Conservation (phyloP, 2,113 vertebrate species). For the Rhinolophus sinicus region DNA sequence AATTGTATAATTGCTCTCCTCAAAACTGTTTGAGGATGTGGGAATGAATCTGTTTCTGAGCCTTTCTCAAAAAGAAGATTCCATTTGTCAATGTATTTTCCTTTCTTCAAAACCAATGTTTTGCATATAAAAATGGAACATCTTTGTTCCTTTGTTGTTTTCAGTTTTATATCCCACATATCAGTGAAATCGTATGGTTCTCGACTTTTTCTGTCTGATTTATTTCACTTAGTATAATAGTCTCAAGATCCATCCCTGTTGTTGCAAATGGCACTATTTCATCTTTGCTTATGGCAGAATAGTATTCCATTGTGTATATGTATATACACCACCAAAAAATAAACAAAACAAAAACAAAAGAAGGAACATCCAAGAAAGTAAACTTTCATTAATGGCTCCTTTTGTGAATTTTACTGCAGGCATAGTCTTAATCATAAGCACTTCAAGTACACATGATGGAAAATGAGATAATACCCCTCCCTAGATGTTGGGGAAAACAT, state of each 20-base stretch:
- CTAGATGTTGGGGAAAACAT: not conserved
- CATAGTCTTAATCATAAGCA: not conserved
- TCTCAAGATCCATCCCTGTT: too few relatives aligned
- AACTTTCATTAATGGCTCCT: not conserved
- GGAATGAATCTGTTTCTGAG: not conserved
- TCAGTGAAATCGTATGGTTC: too few relatives aligned
- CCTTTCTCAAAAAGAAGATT: not conserved
- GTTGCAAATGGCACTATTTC: too few relatives aligned
- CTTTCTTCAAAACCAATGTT: slow-evolving; percentile 7
- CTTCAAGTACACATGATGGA: not conserved
- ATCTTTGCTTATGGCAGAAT: too few relatives aligned
- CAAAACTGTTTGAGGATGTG: not conserved
- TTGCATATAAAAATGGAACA: not conserved
- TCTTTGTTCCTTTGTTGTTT: not conserved
- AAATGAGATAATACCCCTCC: not conserved
- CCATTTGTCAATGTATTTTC: not conserved
- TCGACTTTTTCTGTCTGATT: too few relatives aligned
- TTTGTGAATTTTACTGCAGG: not conserved
- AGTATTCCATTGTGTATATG: too few relatives aligned
- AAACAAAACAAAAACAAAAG: too few relatives aligned
- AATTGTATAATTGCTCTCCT: not conserved
- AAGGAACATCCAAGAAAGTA: not conserved
- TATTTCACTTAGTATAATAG: too few relatives aligned
- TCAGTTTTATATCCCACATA: too few relatives aligned
- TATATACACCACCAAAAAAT: too few relatives aligned